Base-by-base conservation (phyloP, 37 sponge, comb jelly and placozoan genomes). In the Corticium candelabrum region DNA sequence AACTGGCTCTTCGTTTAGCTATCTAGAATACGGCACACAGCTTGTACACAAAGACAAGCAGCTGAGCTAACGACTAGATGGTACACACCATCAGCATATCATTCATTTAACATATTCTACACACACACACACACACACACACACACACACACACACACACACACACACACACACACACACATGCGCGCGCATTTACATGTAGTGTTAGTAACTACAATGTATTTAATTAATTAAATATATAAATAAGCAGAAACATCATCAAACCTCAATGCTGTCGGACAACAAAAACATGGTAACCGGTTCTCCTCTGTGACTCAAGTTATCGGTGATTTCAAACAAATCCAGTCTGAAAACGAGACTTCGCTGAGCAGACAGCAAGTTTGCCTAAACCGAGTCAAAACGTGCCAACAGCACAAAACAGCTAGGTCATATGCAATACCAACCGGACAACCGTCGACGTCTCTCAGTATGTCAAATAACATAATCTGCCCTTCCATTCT, bases 401-500 rank as follows among this genome's bases (percentile, higher is more conserved):
- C 56, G 29, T 76, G 7, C 15, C 56, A 40, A 76, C 27, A 71
- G 11, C 74, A n/a, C n/a, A n/a, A n/a, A n/a, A n/a, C n/a, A n/a
- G n/a, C n/a, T n/a, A n/a, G n/a, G n/a, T n/a, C n/a, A 32, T 7
- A 71, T 7, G 32, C 77, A 4, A 4, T 41, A 37, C 74, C 15
- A 35, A 89, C 93, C 21, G 95, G 95, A 38, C 95, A 94, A 38
- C 84, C 89, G 41, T 94, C 93, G 39, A 94, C 80, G 32, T 91
- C 93, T 37, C 85, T 86, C 37, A 94, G 38, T 34, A 94, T 72
- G 34, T 94, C 93, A 88, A 94, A 94, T 89, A 94, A 87, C 41
- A 86, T 86, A 82, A 94, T 85, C 50, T 88, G 92, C 29, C 81
- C 82, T 74, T 94, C 93, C 50, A 92, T 94, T 80, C 90, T 94